These are phyloP conservation scores for Drosophila orosa DNA, from an alignment of 1,140 invertebrate genomes.

Conservation along the genomic window DNA sequence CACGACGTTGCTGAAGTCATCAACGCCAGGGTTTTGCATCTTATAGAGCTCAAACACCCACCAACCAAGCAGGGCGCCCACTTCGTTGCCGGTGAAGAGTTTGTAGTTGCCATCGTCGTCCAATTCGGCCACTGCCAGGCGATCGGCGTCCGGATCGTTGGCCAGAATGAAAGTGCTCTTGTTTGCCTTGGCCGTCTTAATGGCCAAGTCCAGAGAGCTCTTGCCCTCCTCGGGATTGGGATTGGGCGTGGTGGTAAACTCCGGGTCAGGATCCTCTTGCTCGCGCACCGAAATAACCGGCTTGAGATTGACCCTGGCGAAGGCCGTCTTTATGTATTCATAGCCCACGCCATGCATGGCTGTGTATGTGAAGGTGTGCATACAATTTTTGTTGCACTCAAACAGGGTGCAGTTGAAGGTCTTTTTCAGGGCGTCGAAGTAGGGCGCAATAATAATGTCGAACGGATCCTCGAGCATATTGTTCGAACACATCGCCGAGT, in stretches of 20 bases:
- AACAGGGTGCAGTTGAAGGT: conserved; percentile 34
- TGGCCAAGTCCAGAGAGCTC: conserved; percentile 93
- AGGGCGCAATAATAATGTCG: conserved; percentile 42
- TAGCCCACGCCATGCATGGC: conserved; percentile 99
- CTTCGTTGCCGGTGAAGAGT: conserved; percentile 97
- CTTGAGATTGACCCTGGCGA: conserved; percentile 91
- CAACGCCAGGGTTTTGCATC: conserved; percentile 84
- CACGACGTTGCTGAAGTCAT: conserved; percentile 87
- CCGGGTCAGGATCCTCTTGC: conserved; percentile 96
- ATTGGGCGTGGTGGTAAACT: conserved; percentile 96
- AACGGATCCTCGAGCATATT: conserved; percentile 48
- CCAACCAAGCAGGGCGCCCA: conserved; percentile 97
- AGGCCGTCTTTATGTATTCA: conserved; percentile 90
- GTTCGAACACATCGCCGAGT: conserved; percentile 29
- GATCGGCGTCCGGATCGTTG: conserved; percentile 99
- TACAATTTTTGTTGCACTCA: conserved; percentile 58
- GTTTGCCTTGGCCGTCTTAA: conserved; percentile 91
- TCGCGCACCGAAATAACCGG: conserved; percentile 91
- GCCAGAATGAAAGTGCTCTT: conserved; percentile 94
- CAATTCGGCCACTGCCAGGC: conserved; percentile 96
- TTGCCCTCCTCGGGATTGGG: conserved; percentile 99
- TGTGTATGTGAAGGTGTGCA: conserved; percentile 88
- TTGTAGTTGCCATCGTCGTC: conserved; percentile 90
- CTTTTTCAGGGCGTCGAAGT: conserved; percentile 36
- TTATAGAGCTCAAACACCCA: conserved; percentile 91